Evolutionary conservation across 2,797 vertebrate species (phyloP).

Genomic region (Crax fasciolata): DNA sequence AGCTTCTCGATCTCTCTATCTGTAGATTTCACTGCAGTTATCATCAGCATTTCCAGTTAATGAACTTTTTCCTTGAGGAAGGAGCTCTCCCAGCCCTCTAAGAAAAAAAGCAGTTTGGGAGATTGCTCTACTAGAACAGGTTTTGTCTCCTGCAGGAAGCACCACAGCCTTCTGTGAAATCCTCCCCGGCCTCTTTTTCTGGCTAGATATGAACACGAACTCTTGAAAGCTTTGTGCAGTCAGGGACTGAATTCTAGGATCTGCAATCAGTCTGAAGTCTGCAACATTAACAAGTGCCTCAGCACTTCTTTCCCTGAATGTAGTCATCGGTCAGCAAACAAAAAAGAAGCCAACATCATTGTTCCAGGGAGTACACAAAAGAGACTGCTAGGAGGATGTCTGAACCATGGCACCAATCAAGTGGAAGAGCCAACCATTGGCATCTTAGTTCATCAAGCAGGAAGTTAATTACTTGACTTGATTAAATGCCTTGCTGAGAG

Average conservation of each 20-base stretch:
- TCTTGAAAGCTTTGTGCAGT: neutral
- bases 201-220: neutral
- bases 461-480: neutral
- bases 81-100: neutral
- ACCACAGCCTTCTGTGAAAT: neutral
- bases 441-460: neutral
- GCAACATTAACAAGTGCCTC: neutral
- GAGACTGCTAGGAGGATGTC: neutral
- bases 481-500: neutral
- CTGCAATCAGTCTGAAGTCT: neutral
- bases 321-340: neutral
- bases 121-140: neutral
- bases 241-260: neutral
- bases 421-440: neutral
- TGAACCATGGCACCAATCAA: neutral
- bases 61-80: constrained; percentile 19
- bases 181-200: neutral
- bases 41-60: constrained; percentile 33
- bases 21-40: constrained; percentile 4
- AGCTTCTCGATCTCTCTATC: constrained; percentile 12
- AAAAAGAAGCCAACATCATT: neutral
- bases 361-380: neutral
- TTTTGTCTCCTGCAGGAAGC: neutral
- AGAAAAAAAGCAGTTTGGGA: neutral
- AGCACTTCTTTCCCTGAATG: neutral